Percentiles rank a stretch among this genome's conserved stretches.
phyloP scores from a whole-genome alignment of 2,888 invertebrate genomes.

The Idaea biselata region DNA sequence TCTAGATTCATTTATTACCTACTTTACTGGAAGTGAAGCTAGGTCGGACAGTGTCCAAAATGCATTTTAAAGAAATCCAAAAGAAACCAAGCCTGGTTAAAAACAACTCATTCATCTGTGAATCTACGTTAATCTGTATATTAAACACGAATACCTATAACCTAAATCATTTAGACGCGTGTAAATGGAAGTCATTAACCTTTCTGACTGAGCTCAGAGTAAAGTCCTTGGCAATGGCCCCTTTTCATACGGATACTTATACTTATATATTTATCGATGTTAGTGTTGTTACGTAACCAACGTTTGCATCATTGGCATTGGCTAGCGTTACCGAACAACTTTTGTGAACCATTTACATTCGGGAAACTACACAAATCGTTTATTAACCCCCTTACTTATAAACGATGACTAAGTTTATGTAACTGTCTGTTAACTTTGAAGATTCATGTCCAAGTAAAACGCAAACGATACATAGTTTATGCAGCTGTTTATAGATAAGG shows the following conservation, averaged over 20 bases:
- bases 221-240: constrained; percentile 72
- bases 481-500: too few species aligned
- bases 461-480: too few species aligned
- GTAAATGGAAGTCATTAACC: constrained; percentile 63
- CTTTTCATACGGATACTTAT: constrained; percentile 62
- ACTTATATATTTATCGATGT: constrained; percentile 60
- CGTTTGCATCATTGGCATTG: constrained; percentile 58
- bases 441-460: too few species aligned
- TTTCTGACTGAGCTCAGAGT: constrained; percentile 58
- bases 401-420: too few species aligned
- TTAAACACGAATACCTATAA: constrained; percentile 16
- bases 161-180: constrained; percentile 33
- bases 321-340: constrained; percentile 28
- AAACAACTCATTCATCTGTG: neutral
- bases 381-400: too few species aligned
- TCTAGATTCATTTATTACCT: too few species aligned
- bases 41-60: neutral
- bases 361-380: neutral
- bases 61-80: neutral
- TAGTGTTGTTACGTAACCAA: constrained; percentile 51
- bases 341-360: constrained; percentile 15
- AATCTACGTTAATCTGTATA: constrained; percentile 6
- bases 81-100: neutral
- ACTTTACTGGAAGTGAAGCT: too few species aligned
- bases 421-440: too few species aligned